Conservation (phyloP, 1,140 invertebrate species). For the Drosophila lowei region DNA sequence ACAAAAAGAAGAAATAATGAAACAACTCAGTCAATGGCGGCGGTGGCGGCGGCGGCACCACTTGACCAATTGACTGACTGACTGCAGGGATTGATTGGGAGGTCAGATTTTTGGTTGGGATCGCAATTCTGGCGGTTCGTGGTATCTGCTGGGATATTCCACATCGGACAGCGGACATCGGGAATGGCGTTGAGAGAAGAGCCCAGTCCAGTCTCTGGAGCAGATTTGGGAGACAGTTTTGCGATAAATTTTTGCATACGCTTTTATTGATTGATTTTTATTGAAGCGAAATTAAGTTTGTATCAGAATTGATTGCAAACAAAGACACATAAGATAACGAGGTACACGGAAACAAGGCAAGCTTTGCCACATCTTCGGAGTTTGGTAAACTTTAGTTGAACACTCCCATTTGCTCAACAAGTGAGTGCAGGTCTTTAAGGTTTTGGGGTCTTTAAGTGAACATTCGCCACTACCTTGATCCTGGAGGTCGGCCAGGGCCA, state of each 20-base stretch:
- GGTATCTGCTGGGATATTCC: too few species aligned
- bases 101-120: constrained; percentile 23
- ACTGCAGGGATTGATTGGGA: constrained; percentile 58
- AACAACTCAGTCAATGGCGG: constrained; percentile 49
- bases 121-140: constrained; percentile 4
- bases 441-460: background rate
- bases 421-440: constrained; percentile 24
- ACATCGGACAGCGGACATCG: too few species aligned
- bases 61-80: constrained; percentile 75
- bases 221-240: constrained; percentile 16
- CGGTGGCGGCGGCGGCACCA: constrained; percentile 60
- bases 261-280: constrained; percentile 71
- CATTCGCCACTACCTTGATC: constrained; percentile 42
- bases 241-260: constrained; percentile 32
- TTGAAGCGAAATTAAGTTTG: constrained; percentile 58
- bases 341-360: constrained; percentile 2
- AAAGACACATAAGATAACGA: background rate
- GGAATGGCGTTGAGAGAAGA: too few species aligned
- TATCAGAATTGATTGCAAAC: background rate
- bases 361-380: too few species aligned
- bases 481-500: constrained; percentile 4
- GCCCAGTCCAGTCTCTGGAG: too few species aligned
- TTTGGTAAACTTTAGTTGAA: too few species aligned
- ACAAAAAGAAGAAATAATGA: constrained; percentile 25
- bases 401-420: constrained; percentile 53